Conservation (phyloP, 2,888 invertebrate species). For the Ennomos quercinarius region DNA sequence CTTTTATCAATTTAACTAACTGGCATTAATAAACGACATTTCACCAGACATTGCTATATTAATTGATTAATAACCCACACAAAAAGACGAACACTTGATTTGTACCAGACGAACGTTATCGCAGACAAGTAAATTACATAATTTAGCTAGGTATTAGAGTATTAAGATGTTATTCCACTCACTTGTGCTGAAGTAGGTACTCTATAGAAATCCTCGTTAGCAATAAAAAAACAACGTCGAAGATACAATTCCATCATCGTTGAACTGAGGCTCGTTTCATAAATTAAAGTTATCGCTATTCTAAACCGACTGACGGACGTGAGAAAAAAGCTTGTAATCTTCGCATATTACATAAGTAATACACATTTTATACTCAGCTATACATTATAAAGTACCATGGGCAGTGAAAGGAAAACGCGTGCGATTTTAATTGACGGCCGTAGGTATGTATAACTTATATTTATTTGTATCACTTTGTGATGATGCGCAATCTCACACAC, state of each 20-base stretch:
- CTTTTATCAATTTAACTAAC: no score
- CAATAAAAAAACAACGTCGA: constrained; percentile 16
- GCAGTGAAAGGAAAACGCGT: constrained; percentile 70
- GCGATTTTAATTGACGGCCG: constrained; percentile 59
- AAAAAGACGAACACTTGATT: constrained; percentile 5
- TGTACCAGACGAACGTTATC: background rate
- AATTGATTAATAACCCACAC: constrained; percentile 5
- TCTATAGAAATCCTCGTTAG: constrained; percentile 26
- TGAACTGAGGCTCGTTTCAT: constrained; percentile 37
- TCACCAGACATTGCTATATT: constrained; percentile 2
- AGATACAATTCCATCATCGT: constrained; percentile 15
- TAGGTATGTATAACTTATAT: constrained; percentile 40
- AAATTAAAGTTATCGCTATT: constrained; percentile 45
- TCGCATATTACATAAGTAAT: constrained; percentile 35
- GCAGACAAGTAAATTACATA: constrained; percentile 14
- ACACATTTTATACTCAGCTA: constrained; percentile 28
- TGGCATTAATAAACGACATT: no score
- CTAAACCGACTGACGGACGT: constrained; percentile 53
- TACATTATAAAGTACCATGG: constrained; percentile 22
- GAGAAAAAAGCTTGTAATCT: constrained; percentile 44
- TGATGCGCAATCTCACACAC: constrained; percentile 59
- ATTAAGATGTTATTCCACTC: constrained; percentile 23
- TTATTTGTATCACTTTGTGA: constrained; percentile 73
- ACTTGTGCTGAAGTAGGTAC: constrained; percentile 12
- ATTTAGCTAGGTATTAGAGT: constrained; percentile 10